Conservation (phyloP, 2,888 invertebrate genomes). For the Agrotis segetum region DNA sequence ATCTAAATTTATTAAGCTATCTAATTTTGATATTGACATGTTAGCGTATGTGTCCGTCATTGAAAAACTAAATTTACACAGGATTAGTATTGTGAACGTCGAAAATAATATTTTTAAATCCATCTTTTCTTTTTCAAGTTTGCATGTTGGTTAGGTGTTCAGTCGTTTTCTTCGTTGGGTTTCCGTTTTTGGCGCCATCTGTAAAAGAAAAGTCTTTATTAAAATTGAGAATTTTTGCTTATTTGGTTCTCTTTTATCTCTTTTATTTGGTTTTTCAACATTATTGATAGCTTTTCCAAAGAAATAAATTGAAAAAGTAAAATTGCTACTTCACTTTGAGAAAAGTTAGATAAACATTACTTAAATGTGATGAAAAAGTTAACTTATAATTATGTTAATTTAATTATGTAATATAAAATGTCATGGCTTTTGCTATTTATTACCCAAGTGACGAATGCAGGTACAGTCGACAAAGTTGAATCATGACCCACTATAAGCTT, state of each 20-base stretch:
- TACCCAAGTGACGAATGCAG: too few relatives aligned
- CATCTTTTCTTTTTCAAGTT: constrained; percentile 58
- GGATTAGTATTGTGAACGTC: constrained; percentile 38
- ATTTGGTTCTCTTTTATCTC: constrained; percentile 28
- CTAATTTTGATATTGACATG: constrained; percentile 60
- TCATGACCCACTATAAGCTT: too few relatives aligned
- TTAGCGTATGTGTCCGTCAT: constrained; percentile 37
- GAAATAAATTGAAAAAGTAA: not conserved
- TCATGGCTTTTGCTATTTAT: too few relatives aligned
- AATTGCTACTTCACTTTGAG: not conserved
- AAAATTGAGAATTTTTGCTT: constrained; percentile 44
- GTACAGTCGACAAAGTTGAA: too few relatives aligned
- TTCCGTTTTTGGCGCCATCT: constrained; percentile 62
- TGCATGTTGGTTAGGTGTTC: constrained; percentile 40
- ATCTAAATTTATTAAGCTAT: constrained; percentile 65
- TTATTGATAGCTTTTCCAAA: not conserved
- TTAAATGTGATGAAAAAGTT: too few relatives aligned
- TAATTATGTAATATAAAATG: too few relatives aligned
- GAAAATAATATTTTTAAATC: constrained; percentile 41
- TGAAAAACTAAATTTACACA: constrained; percentile 36
- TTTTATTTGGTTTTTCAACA: not conserved
- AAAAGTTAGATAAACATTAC: not conserved
- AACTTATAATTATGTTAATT: too few relatives aligned
- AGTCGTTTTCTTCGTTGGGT: constrained; percentile 36
- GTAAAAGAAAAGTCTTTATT: constrained; percentile 54